Evolutionary conservation across 30 jellyfish, hydroid and myxozoan genomes (phyloP).

Genomic region (Turritopsis rubra): DNA sequence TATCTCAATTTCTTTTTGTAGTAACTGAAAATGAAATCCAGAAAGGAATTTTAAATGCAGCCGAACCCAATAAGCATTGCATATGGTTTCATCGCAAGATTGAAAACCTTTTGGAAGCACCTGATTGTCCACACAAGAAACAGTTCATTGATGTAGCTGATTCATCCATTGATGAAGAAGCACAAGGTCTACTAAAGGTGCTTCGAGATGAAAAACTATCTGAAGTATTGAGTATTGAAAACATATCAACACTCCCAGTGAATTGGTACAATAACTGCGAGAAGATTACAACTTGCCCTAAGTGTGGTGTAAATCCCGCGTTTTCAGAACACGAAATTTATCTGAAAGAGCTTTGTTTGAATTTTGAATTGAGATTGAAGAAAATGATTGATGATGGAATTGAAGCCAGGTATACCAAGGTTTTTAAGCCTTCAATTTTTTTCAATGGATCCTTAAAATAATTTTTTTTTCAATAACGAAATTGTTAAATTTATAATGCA

Average conservation of each 20-base stretch:
- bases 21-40: conserved; percentile 12
- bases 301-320: conserved; percentile 42
- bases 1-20: background rate
- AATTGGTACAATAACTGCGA: background rate
- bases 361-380: conserved; percentile 45
- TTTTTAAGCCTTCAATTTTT: background rate
- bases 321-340: conserved; percentile 41
- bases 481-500: too few species aligned
- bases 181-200: background rate
- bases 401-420: conserved; percentile 35
- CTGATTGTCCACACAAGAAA: background rate
- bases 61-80: background rate
- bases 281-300: background rate
- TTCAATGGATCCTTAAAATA: background rate
- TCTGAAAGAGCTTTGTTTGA: conserved; percentile 47
- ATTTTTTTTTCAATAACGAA: background rate
- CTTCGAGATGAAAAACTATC: background rate
- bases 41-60: background rate
- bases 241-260: background rate
- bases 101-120: background rate
- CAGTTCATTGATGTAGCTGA: background rate
- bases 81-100: background rate
- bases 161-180: background rate
- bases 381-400: conserved; percentile 73
- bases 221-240: background rate